Base-by-base conservation (phyloP, 1,140 invertebrate genomes). In the Eupristina koningsbergeri region DNA sequence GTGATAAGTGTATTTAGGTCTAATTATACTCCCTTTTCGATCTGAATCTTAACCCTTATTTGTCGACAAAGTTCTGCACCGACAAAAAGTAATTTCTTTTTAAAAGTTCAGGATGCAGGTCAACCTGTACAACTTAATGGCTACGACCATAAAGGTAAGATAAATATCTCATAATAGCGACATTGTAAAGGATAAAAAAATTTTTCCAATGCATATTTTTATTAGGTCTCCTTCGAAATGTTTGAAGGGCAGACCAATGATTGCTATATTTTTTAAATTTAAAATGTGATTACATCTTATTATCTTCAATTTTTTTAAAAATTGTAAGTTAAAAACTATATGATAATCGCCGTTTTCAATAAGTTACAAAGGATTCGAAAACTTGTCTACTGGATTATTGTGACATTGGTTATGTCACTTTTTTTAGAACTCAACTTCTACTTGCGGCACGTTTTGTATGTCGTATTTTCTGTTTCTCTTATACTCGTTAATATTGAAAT, bases 101-200 rank as follows among this genome's bases (percentile, higher is more conserved):
- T 6, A 13, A 63, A 47, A 50, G 17, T n/a, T 26, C 77, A 76
- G 84, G 80, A 93, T 93, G 93, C 92, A 93, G 87, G 90, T 90
- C 34, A 92, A 89, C 75, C 75, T 93, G 47, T 92, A 90, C 88
- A 92, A 87, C 82, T 87, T 91, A 36, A 87, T 93, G 78, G 89
- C 91, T 31, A 89, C 86, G 53, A 88, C 89, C 77, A 83, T 93
- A 71, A 93, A 89, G 89, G 93, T 93, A 86, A 91, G 39, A 47
- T 31, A 0, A 19, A 13, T 11, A n/a, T n/a, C n/a, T n/a, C 8
- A 17, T 71, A 0, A 19, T n/a, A 8, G 1, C 41, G n/a, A 73
- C 2, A 5, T n/a, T n/a, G 39, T 41, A 13, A 26, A 53, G 13
- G n/a, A 22, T 8, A 11, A 26, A 11, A 34, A n/a, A 22, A 39